Percentiles rank a stretch among this genome's conserved stretches.
Evolutionary conservation across 2,888 invertebrate genomes (phyloP).

Genomic region (Mimachlamys varia): DNA sequence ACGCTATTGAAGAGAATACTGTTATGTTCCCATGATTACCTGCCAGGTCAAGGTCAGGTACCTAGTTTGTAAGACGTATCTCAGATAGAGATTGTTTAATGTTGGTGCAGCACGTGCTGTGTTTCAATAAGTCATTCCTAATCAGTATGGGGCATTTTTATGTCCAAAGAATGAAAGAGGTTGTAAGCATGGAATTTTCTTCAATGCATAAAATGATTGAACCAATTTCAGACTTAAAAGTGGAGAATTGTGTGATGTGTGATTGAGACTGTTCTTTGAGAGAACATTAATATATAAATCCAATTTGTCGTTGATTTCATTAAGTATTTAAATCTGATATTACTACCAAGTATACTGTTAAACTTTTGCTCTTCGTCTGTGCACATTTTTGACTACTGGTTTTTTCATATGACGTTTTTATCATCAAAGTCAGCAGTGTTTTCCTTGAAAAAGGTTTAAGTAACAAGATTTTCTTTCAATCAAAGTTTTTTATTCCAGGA

Average conservation of each 20-base stretch:
- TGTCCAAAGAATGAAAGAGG: background rate
- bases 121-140: background rate
- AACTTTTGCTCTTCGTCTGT: background rate
- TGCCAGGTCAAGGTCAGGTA: background rate
- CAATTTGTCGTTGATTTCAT: background rate
- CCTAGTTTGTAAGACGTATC: background rate
- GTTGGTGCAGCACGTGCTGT: background rate
- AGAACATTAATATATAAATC: background rate
- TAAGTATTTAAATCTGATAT: constrained; percentile 9
- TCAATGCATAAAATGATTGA: background rate
- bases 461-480: background rate
- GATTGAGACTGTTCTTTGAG: background rate
- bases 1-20: too few species aligned
- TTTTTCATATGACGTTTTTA: background rate
- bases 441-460: background rate
- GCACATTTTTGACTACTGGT: constrained; percentile 9
- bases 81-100: background rate
- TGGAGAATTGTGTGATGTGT: background rate
- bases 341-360: constrained; percentile 1
- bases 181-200: background rate
- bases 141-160: background rate
- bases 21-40: background rate
- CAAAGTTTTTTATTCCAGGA: background rate
- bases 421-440: background rate
- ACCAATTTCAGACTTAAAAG: background rate